Evolutionary conservation across 2,888 invertebrate species (phyloP).

Genomic region (Melanchra persicariae): DNA sequence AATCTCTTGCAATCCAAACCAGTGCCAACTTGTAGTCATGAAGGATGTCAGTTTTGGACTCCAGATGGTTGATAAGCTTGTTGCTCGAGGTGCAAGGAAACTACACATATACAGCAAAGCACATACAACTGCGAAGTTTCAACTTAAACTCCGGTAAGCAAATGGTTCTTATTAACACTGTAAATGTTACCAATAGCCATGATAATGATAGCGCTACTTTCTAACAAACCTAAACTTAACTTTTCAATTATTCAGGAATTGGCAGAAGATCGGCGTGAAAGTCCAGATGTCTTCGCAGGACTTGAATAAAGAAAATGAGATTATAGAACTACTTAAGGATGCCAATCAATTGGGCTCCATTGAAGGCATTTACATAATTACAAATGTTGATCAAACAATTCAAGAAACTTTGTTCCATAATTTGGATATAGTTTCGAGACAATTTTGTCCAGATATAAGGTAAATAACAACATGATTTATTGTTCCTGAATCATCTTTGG

Average conservation of each 20-base stretch:
- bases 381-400: constrained; percentile 40
- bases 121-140: constrained; percentile 47
- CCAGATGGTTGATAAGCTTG: constrained; percentile 70
- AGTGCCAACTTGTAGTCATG: constrained; percentile 66
- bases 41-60: constrained; percentile 69
- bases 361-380: constrained; percentile 68
- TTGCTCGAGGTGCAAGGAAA: constrained; percentile 74
- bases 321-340: constrained; percentile 59
- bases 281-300: constrained; percentile 48
- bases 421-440: constrained; percentile 69
- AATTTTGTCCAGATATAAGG: constrained; percentile 69
- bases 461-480: constrained; percentile 31
- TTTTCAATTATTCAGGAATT: constrained; percentile 55
- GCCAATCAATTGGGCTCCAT: constrained; percentile 60
- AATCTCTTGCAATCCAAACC: constrained; percentile 54
- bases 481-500: background rate
- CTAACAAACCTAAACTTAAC: background rate
- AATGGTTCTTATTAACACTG: background rate
- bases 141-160: constrained; percentile 68
- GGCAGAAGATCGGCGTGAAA: constrained; percentile 64
- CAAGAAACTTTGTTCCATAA: constrained; percentile 56
- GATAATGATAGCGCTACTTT: background rate
- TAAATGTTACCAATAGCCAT: background rate
- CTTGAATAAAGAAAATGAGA: constrained; percentile 32
- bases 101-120: constrained; percentile 63